Conservation (phyloP, 2,113 vertebrate species). For the Orientallactaga bullata region DNA sequence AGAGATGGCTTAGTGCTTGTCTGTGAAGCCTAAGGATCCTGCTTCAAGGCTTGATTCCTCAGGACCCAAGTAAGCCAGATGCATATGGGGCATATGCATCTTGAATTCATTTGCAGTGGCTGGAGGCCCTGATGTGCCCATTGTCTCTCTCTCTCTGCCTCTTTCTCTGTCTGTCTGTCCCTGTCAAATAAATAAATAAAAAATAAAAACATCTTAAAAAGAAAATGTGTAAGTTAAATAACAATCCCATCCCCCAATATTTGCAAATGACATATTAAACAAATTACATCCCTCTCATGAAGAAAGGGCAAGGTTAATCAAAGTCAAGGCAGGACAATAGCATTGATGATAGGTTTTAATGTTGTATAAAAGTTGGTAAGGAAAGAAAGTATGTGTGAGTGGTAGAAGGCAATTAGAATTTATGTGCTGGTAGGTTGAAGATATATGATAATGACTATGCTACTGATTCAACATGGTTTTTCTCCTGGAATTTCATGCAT, state of each 20-base stretch:
- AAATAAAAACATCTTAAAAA: no score
- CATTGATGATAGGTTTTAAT: not conserved
- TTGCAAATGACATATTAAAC: not conserved
- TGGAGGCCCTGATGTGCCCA: no score
- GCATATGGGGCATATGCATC: no score
- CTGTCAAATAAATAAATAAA: no score
- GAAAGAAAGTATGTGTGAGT: not conserved
- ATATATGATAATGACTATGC: not conserved
- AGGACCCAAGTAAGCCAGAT: no score
- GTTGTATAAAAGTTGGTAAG: not conserved
- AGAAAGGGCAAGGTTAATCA: not conserved
- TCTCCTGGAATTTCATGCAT: not conserved
- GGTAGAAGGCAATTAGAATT: not conserved
- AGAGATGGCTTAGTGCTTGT: no score
- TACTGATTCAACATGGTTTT: no score
- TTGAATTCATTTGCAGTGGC: no score
- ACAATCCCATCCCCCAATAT: not conserved
- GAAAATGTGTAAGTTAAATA: not conserved
- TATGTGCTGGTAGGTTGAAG: not conserved
- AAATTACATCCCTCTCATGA: not conserved
- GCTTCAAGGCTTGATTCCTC: no score
- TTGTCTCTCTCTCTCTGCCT: no score
- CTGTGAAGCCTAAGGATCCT: no score
- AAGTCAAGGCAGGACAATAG: not conserved
- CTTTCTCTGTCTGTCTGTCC: no score